A percentile compares a stretch with the other conserved stretches of the same genome.
Evolutionary conservation across 1,140 invertebrate genomes (phyloP).

Genomic region (Drosophila obscura): DNA sequence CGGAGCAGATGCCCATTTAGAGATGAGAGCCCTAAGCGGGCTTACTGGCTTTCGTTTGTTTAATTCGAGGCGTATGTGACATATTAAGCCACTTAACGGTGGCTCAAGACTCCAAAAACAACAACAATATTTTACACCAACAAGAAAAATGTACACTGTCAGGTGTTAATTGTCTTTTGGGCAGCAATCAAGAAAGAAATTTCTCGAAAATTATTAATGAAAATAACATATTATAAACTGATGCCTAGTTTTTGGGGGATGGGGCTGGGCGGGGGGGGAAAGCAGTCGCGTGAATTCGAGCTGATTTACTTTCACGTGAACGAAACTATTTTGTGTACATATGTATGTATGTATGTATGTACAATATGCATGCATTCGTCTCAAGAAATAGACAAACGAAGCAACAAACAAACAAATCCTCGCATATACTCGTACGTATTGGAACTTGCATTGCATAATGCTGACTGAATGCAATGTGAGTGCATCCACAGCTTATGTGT

Average conservation of each 20-base stretch:
- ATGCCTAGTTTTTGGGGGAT: not conserved
- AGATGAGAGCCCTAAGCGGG: slow-evolving; percentile 18
- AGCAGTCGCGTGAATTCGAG: slow-evolving; percentile 15
- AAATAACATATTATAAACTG: slow-evolving; percentile 3
- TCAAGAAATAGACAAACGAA: slow-evolving; percentile 13
- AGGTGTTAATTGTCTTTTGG: slow-evolving; percentile 65
- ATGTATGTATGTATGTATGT: no score
- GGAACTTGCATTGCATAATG: slow-evolving; percentile 48
- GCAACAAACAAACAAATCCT: slow-evolving; percentile 30
- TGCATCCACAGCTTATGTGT: slow-evolving; percentile 30
- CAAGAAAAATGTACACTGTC: not conserved
- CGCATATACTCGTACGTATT: slow-evolving; percentile 6
- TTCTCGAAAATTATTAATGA: slow-evolving; percentile 29
- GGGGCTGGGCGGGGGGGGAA: not conserved
- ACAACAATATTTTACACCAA: not conserved
- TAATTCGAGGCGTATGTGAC: slow-evolving; percentile 29
- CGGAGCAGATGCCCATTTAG: slow-evolving; percentile 36
- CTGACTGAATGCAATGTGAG: slow-evolving; percentile 25
- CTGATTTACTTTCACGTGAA: slow-evolving; percentile 56
- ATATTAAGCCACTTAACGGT: slow-evolving; percentile 71
- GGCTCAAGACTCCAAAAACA: slow-evolving; percentile 23
- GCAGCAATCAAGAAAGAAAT: slow-evolving; percentile 31
- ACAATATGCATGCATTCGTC: not conserved
- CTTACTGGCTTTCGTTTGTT: no score
- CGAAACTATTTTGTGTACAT: not conserved